Evolutionary conservation across 53 echinoderm and acorn worm genomes (phyloP).

Genomic region (Holothuria scabra): DNA sequence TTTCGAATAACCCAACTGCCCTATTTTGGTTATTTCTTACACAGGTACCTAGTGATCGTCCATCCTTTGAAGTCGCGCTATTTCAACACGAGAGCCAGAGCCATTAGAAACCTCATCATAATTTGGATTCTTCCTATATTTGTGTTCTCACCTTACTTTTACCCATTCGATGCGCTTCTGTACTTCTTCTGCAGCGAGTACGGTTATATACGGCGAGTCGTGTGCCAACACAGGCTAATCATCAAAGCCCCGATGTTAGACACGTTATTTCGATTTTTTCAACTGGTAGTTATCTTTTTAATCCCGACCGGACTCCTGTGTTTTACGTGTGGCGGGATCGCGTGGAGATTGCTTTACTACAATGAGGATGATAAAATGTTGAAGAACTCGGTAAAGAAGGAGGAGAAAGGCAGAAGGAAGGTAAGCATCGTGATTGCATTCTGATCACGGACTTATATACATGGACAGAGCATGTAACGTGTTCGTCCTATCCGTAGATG

Average conservation of each 20-base stretch:
- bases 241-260: slow-evolving; percentile 13
- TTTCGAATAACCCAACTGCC: too few species aligned
- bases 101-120: slow-evolving; percentile 68
- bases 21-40: neutral
- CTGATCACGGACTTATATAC: too few species aligned
- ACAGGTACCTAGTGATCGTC: slow-evolving; percentile 90
- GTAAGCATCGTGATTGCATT: slow-evolving; percentile 32
- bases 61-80: slow-evolving; percentile 84
- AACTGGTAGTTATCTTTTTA: slow-evolving; percentile 71
- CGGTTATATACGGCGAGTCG: slow-evolving; percentile 68
- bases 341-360: slow-evolving; percentile 72
- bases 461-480: too few species aligned
- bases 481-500: too few species aligned
- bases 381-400: slow-evolving; percentile 83
- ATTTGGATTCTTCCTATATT: slow-evolving; percentile 81
- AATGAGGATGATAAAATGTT: slow-evolving; percentile 90
- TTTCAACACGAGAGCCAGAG: slow-evolving; percentile 91
- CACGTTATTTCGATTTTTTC: slow-evolving; percentile 58
- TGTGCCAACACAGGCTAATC: slow-evolving; percentile 65
- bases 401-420: slow-evolving; percentile 86
- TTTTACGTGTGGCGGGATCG: slow-evolving; percentile 86
- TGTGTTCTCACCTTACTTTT: slow-evolving; percentile 82
- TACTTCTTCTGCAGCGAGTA: slow-evolving; percentile 71
- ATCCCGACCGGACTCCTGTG: slow-evolving; percentile 71
- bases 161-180: slow-evolving; percentile 60